These are phyloP conservation scores for Glyphotaelius pellucidus DNA, from an alignment of 2,888 invertebrate genomes.

Conservation along the genomic window DNA sequence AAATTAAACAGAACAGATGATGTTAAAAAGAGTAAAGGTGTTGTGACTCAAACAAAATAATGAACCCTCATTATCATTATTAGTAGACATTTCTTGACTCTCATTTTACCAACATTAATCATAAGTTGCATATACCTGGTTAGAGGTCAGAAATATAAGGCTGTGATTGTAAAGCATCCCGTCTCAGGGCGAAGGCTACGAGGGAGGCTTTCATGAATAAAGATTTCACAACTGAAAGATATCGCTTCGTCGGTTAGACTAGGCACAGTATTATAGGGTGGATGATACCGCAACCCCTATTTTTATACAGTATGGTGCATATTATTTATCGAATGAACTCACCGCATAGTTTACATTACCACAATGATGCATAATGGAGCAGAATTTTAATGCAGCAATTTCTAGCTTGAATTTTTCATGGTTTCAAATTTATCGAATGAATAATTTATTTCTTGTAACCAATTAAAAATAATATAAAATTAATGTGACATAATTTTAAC, in stretches of 20 bases:
- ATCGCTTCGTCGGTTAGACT: slow-evolving; percentile 42
- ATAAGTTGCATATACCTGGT: slow-evolving; percentile 31
- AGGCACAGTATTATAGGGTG: not conserved
- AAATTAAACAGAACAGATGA: too few species aligned
- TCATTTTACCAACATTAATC: not conserved
- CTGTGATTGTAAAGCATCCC: slow-evolving; percentile 48
- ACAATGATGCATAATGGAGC: slow-evolving; percentile 17
- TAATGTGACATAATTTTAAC: not conserved
- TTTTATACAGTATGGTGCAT: not conserved
- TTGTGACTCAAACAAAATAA: not conserved
- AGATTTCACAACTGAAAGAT: slow-evolving; percentile 57
- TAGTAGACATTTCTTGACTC: not conserved
- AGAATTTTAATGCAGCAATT: slow-evolving; percentile 17
- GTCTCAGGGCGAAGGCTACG: slow-evolving; percentile 25
- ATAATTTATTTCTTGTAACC: not conserved
- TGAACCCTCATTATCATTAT: not conserved
- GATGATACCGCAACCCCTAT: slow-evolving; percentile 1
- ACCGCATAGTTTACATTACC: not conserved
- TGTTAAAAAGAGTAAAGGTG: not conserved
- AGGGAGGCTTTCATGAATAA: slow-evolving; percentile 63
- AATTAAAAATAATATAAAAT: not conserved
- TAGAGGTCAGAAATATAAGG: not conserved
- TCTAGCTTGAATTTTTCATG: not conserved
- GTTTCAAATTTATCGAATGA: not conserved
- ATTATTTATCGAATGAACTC: slow-evolving; percentile 15